phyloP scores from a whole-genome alignment of 2,113 vertebrate genomes.

The Macquaria australasica region DNA sequence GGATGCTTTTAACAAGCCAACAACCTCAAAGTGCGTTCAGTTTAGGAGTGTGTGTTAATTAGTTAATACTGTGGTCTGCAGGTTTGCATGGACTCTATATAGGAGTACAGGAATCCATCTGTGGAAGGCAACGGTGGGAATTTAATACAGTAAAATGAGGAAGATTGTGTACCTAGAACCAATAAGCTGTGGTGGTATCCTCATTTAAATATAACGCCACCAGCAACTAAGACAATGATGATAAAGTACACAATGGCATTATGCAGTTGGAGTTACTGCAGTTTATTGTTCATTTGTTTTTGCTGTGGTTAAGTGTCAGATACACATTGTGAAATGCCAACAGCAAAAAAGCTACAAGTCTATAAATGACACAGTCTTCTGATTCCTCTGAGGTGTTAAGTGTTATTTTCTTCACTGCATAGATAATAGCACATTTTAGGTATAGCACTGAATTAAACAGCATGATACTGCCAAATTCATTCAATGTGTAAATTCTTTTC shows the following conservation, averaged over 20 bases:
- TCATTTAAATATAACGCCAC: slow-evolving; percentile 17
- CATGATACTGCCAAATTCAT: slow-evolving; percentile 43
- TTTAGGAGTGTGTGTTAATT: background rate
- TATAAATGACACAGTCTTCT: slow-evolving; percentile 33
- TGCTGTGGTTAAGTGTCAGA: slow-evolving; percentile 20
- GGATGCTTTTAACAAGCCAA: slow-evolving; percentile 33
- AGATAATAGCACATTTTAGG: slow-evolving; percentile 48
- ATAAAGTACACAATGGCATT: background rate
- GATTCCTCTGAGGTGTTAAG: slow-evolving; percentile 46
- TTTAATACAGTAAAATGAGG: background rate
- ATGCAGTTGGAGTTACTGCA: background rate
- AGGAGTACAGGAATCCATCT: background rate
- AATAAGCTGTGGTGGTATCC: background rate
- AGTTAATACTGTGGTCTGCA: background rate
- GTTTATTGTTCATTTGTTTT: background rate
- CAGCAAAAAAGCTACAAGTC: slow-evolving; percentile 18
- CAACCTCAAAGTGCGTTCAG: background rate
- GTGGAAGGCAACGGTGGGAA: background rate
- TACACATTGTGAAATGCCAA: slow-evolving; percentile 28
- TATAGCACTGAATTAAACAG: slow-evolving; percentile 59
- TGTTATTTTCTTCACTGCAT: slow-evolving; percentile 48
- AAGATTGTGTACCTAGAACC: background rate
- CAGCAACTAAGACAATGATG: background rate
- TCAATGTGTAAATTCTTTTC: slow-evolving; percentile 16
- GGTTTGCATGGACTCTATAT: background rate